Base-by-base conservation (phyloP, 2,113 vertebrate genomes). In the Cheirogaleus medius region DNA sequence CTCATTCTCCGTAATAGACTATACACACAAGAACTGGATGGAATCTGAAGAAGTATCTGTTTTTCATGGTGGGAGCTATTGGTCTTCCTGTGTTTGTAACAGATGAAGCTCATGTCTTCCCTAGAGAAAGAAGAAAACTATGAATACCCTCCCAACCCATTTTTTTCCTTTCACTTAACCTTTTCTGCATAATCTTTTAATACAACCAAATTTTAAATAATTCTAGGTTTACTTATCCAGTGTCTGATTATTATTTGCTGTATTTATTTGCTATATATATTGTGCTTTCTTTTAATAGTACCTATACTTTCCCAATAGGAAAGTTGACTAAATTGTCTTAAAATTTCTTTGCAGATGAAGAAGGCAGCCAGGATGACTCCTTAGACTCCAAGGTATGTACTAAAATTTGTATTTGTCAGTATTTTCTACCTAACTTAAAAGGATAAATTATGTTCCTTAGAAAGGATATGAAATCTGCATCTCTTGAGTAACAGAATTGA, bases 331-430 rank as follows among this genome's bases (percentile, higher is more conserved):
- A 95, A 37, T 97, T 92, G 81, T 64, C 95, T 97, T 47, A 0
- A 97, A 96, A 71, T 90, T 98, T 88, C 89, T 96, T 98, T 98
- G 29, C 95, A 99, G 99, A 99, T 98, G 98, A 98, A 66, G 98
- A 99, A 73, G 97, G 98, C 82, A 95, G 97, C 95, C 98, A 98
- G 81, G 99, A 99, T 74, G 99, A 99, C 92, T 97, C 99, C 20
- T 97, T 99, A 97, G 99, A 99, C 81, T 98, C 98, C 94, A 98
- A 99, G 98, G 99, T 99, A 4, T 98, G 98, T 81, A 90, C 71
- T 80, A 81, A 95, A 34, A 77, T 98, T 97, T 97, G 5, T 77
- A 58, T 9, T 82, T 66, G 58, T 37, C 32, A 10, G 7, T 94
- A 66, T 82, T 91, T 93, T n/a, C 42, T 98, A 68, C n/a, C 58